Conservation (phyloP, 64 coral and sea anemone species). For the Acropora tenuis region DNA sequence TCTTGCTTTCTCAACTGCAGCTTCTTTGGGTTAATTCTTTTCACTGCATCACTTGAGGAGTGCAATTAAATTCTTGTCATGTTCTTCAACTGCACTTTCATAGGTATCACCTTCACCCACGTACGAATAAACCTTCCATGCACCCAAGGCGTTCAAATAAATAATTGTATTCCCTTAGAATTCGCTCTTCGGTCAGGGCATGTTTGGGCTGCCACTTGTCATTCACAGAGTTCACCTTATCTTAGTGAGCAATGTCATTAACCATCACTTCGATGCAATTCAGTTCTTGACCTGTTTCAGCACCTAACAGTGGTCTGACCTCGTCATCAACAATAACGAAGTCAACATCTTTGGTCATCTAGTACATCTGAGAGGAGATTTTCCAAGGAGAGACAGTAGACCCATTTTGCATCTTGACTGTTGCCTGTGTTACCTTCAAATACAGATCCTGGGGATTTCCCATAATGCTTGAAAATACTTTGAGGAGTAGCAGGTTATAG, state of each 20-base stretch:
- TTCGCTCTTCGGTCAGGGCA: background rate
- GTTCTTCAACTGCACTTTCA: slow-evolving; percentile 17
- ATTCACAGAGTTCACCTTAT: background rate
- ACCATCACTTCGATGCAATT: background rate
- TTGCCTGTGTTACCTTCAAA: background rate
- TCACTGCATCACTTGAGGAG: background rate
- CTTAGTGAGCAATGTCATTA: too few relatives aligned
- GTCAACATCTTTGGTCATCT: background rate
- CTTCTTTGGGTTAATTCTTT: slow-evolving; percentile 25
- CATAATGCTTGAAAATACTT: too few relatives aligned
- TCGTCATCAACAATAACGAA: background rate
- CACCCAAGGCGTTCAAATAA: slow-evolving; percentile 48
- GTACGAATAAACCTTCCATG: background rate
- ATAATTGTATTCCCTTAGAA: slow-evolving; percentile 38
- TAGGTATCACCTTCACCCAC: slow-evolving; percentile 14
- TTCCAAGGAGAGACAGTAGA: slow-evolving; percentile 9
- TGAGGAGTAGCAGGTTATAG: too few relatives aligned
- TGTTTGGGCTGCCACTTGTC: background rate
- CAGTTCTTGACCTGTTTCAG: background rate
- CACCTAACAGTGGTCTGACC: too few relatives aligned
- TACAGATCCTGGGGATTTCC: slow-evolving; percentile 10
- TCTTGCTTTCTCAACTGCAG: slow-evolving; percentile 25
- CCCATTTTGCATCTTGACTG: slow-evolving; percentile 28
- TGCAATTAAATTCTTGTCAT: background rate
- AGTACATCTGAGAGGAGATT: background rate